These are phyloP conservation scores for Paralvinella palmiformis DNA, from an alignment of 1,140 invertebrate genomes.

Conservation along the genomic window DNA sequence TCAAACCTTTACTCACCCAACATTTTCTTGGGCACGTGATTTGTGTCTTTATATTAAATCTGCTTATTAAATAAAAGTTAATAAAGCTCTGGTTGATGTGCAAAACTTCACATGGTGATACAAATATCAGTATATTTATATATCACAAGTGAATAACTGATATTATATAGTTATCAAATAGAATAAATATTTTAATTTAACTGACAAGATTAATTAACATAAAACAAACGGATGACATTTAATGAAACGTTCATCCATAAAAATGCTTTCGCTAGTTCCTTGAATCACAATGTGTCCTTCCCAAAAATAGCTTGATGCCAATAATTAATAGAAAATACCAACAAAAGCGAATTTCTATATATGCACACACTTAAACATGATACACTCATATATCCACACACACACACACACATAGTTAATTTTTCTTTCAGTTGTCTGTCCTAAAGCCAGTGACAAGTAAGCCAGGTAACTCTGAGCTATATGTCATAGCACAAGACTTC, in stretches of 20 bases:
- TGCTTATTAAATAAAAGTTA: too few species aligned
- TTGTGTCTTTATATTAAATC: too few species aligned
- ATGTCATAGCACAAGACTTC: slow-evolving; percentile 72
- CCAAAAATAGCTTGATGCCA: not conserved
- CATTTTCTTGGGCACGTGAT: too few species aligned
- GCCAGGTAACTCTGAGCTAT: slow-evolving; percentile 89
- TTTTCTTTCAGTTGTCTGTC: slow-evolving; percentile 52
- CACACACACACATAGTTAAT: not conserved
- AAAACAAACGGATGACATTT: too few species aligned
- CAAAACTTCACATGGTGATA: too few species aligned
- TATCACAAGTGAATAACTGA: too few species aligned
- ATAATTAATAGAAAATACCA: slow-evolving; percentile 6
- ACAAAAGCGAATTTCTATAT: not conserved
- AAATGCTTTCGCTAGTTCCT: not conserved
- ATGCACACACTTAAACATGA: not conserved
- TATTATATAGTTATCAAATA: too few species aligned
- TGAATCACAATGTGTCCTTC: not conserved
- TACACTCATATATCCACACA: not conserved
- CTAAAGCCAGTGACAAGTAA: slow-evolving; percentile 88
- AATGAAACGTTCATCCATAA: not conserved
- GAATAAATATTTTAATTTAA: too few species aligned
- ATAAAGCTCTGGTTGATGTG: too few species aligned
- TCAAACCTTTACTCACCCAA: too few species aligned
- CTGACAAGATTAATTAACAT: too few species aligned
- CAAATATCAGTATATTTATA: too few species aligned